Percentiles rank a stretch among this genome's conserved stretches.
These are phyloP conservation scores for Gandaritis pyraliata DNA, from an alignment of 2,888 invertebrate species.

Conservation along the genomic window DNA sequence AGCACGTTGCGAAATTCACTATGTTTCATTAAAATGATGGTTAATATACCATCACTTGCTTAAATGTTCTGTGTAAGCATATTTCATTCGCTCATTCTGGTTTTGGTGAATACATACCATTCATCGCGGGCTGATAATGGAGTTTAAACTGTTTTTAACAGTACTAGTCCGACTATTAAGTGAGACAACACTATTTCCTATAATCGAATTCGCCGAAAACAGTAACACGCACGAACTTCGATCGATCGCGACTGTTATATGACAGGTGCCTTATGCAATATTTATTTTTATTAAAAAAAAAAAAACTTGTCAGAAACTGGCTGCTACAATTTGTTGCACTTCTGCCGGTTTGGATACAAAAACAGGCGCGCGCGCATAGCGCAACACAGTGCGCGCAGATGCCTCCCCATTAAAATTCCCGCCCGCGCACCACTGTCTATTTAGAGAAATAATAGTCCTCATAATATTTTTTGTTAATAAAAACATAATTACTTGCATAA, in stretches of 20 bases:
- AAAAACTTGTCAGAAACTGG: constrained; percentile 53
- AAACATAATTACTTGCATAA: constrained; percentile 15
- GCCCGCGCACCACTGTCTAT: constrained; percentile 73
- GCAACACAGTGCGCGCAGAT: constrained; percentile 52
- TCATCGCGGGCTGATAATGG: no score
- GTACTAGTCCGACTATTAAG: no score
- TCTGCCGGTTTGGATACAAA: constrained; percentile 54
- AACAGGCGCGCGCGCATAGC: constrained; percentile 57
- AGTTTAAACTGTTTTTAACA: no score
- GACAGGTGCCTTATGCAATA: constrained; percentile 50
- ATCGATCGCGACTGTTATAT: constrained; percentile 38
- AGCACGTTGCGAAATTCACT: constrained; percentile 4
- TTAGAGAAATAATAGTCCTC: constrained; percentile 72
- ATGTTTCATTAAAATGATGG: no score
- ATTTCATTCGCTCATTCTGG: no score
- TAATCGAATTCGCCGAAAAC: constrained; percentile 31
- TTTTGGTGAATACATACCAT: no score
- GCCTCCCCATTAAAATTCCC: constrained; percentile 75
- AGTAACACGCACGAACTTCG: constrained; percentile 29
- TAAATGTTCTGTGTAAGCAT: no score
- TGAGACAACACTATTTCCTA: constrained; percentile 25
- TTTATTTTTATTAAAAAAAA: constrained; percentile 15
- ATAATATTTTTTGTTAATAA: constrained; percentile 50
- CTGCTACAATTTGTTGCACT: constrained; percentile 52
- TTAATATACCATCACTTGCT: no score